Conservation (phyloP, 2,797 vertebrate species). For the Megaceryle alcyon region DNA sequence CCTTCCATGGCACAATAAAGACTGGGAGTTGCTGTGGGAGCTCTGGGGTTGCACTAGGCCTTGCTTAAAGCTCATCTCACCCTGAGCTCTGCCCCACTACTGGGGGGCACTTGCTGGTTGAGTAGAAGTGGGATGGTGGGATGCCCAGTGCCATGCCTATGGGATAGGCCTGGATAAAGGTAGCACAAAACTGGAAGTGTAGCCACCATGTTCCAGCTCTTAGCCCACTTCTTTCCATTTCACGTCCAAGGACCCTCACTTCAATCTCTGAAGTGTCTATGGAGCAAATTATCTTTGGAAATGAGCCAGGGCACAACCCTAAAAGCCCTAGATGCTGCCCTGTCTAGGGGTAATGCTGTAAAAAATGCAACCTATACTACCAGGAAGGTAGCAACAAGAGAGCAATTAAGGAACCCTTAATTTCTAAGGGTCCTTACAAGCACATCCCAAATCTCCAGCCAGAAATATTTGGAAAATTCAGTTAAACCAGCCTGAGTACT, state of each 20-base stretch:
- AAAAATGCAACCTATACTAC: neutral
- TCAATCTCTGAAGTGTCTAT: neutral
- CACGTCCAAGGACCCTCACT: neutral
- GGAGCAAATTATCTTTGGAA: neutral
- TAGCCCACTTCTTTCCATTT: neutral
- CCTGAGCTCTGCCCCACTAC: neutral
- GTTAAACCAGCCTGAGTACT: neutral
- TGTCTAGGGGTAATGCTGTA: neutral
- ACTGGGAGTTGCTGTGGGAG: neutral
- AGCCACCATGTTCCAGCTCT: rapidly evolving
- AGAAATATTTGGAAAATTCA: neutral
- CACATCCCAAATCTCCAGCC: neutral
- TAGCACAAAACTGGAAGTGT: neutral
- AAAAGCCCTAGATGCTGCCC: neutral
- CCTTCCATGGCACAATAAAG: neutral
- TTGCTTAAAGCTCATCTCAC: neutral
- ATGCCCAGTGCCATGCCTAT: neutral
- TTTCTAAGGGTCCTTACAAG: neutral
- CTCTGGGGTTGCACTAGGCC: neutral
- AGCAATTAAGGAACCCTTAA: neutral
- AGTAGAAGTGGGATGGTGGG: neutral
- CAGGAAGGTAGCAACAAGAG: neutral
- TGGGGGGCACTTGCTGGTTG: rapidly evolving
- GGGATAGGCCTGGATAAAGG: neutral
- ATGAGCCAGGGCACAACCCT: neutral